Conservation (phyloP, 2,888 invertebrate genomes). For the Argyresthia goedartella region DNA sequence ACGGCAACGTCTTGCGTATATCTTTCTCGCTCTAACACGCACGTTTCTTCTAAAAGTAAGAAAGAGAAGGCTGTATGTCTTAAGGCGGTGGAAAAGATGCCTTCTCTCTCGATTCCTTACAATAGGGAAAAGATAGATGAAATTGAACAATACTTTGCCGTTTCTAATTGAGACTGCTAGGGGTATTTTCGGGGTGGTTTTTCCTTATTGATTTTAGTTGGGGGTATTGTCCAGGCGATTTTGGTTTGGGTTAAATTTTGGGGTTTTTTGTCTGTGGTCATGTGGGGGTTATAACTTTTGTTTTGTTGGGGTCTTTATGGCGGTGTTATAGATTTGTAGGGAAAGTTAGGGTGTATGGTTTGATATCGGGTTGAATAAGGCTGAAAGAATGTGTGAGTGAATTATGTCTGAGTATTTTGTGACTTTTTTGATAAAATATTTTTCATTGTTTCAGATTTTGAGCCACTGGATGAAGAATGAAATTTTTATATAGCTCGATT, state of each 20-base stretch:
- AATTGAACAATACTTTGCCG: conserved; percentile 72
- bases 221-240: conserved; percentile 9
- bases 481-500: too few species aligned
- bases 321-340: neutral
- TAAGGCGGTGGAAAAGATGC: conserved; percentile 33
- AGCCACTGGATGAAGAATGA: too few species aligned
- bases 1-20: conserved; percentile 50
- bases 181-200: conserved; percentile 51
- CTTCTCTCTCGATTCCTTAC: conserved; percentile 52
- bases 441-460: too few species aligned
- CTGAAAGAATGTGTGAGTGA: too few species aligned
- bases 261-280: conserved; percentile 9
- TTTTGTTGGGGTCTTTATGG: neutral
- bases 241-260: conserved; percentile 22
- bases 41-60: conserved; percentile 22
- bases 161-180: conserved; percentile 56
- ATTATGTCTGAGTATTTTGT: too few species aligned
- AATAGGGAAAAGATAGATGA: conserved; percentile 65
- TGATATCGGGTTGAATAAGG: too few species aligned
- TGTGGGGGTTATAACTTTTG: neutral
- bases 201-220: conserved; percentile 57
- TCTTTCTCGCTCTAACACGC: conserved; percentile 35
- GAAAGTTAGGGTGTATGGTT: too few species aligned
- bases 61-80: conserved; percentile 41
- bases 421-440: too few species aligned